A percentile compares a stretch with the other conserved stretches of the same genome.
Conservation (phyloP, 1,140 invertebrate species). For the Meloidogyne floridensis region DNA sequence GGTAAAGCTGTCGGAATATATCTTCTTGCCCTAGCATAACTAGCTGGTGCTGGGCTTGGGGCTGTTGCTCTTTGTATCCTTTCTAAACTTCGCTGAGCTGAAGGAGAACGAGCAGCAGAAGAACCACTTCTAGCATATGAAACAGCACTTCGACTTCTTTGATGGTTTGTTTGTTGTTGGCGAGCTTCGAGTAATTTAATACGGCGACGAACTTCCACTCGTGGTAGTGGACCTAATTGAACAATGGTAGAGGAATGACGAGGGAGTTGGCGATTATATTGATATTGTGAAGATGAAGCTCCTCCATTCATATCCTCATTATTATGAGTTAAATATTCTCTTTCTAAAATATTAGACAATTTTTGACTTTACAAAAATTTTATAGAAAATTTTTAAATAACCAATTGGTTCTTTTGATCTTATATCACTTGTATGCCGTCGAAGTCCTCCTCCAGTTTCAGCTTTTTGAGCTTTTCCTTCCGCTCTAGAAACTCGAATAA, state of each 20-base stretch:
- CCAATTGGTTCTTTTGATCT: too few relatives aligned
- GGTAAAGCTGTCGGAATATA: slow-evolving; percentile 61
- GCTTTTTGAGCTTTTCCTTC: neutral
- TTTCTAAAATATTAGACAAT: neutral
- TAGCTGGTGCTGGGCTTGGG: slow-evolving; percentile 55
- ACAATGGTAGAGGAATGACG: slow-evolving; percentile 34
- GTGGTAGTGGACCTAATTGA: slow-evolving; percentile 31
- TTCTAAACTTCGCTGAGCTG: slow-evolving; percentile 47
- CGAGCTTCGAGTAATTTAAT: slow-evolving; percentile 49
- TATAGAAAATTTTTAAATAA: too few relatives aligned
- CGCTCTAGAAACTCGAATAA: slow-evolving; percentile 34
- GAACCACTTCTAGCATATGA: neutral
- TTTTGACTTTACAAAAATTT: neutral
- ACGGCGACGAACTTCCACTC: slow-evolving; percentile 56
- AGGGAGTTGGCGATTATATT: neutral
- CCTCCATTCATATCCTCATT: neutral
- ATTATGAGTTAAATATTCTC: neutral
- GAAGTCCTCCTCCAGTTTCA: neutral
- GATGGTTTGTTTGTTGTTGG: slow-evolving; percentile 5
- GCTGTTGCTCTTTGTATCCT: slow-evolving; percentile 49
- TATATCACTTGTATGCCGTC: too few relatives aligned
- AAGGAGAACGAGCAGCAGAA: slow-evolving; percentile 20
- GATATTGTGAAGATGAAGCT: neutral
- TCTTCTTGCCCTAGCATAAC: slow-evolving; percentile 54
- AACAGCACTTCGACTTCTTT: slow-evolving; percentile 14